Evolutionary conservation across 2,113 vertebrate species (phyloP).

Genomic region (Sialia sialis): DNA sequence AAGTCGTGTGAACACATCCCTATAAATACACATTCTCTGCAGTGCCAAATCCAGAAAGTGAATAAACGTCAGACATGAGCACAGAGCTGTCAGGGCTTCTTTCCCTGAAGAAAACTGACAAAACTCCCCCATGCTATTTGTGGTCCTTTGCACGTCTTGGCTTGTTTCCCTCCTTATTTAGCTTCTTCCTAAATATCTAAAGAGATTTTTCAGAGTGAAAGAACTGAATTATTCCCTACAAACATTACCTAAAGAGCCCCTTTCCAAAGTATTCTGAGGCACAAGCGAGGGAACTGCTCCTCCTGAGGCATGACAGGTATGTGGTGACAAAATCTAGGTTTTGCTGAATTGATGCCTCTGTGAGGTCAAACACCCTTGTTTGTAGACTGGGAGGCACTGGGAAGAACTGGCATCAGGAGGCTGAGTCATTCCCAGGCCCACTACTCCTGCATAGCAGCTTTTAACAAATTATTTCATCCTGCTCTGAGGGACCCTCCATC

Average conservation of each 20-base stretch:
- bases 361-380: rapidly evolving
- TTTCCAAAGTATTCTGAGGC: background rate
- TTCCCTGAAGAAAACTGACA: background rate
- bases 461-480: background rate
- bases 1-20: background rate
- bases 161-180: background rate
- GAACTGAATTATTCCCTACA: background rate
- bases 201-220: background rate
- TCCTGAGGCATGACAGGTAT: background rate
- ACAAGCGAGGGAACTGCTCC: background rate
- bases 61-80: background rate
- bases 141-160: background rate
- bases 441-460: background rate
- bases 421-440: background rate
- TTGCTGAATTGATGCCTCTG: background rate
- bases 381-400: background rate
- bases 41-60: background rate
- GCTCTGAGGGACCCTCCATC: background rate
- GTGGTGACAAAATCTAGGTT: background rate
- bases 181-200: background rate
- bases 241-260: background rate
- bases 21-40: background rate
- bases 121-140: background rate
- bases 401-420: background rate
- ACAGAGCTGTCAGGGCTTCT: background rate